A percentile compares a stretch with the other conserved stretches of the same genome.
Conservation (phyloP, 1,140 invertebrate genomes). For the Hirudo medicinalis region DNA sequence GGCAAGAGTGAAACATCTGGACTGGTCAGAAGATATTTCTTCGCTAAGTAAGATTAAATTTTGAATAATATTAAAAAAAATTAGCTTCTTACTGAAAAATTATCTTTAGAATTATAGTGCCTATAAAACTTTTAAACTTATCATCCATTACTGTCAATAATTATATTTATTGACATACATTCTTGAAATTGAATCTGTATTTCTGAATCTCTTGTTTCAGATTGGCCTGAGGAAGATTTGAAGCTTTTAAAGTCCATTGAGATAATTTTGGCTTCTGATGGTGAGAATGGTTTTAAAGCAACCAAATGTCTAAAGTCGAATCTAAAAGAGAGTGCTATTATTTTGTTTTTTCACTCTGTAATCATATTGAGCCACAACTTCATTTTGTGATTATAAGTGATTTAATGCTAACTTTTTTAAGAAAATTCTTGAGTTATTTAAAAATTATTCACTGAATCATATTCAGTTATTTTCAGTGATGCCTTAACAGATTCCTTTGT, state of each 20-base stretch:
- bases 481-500: slow-evolving; percentile 7
- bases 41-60: too few relatives aligned
- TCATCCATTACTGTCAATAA: too few relatives aligned
- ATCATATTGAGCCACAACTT: neutral
- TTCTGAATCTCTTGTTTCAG: neutral
- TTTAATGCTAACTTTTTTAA: too few relatives aligned
- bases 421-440: neutral
- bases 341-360: neutral
- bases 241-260: neutral
- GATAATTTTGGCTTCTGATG: neutral
- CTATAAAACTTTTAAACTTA: too few relatives aligned
- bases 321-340: neutral
- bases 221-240: neutral
- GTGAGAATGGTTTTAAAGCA: neutral
- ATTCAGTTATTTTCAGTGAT: slow-evolving; percentile 8
- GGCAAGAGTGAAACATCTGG: too few relatives aligned
- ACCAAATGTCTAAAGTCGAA: neutral
- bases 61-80: too few relatives aligned
- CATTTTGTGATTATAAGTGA: neutral
- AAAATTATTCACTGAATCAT: slow-evolving; percentile 1
- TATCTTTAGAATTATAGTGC: neutral
- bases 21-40: too few relatives aligned
- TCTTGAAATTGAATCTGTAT: too few relatives aligned
- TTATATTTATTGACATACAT: neutral
- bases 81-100: neutral